Evolutionary conservation across 2,797 vertebrate species (phyloP), one percentile per base, ranked within the genome.

Genomic region (Acanthiza pusilla): DNA sequence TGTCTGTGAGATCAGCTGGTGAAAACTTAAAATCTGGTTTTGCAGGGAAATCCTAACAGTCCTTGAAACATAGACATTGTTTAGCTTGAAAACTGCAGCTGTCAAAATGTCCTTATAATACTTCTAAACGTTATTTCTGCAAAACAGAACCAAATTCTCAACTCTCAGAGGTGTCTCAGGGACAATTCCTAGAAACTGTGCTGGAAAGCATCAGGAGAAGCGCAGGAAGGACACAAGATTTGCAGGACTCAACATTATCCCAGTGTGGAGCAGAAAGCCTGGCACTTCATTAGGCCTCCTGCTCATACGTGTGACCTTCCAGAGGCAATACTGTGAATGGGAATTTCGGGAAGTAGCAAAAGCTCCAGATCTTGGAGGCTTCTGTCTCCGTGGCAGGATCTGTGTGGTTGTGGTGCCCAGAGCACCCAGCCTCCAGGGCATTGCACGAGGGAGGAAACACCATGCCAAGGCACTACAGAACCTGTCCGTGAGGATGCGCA

Each of bases 241-340:
- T 45, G 26, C 27, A 50, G 78, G 32, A 34, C 6, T 70, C 26
- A 43, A 3, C 7, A 1, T 32, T 16, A 43, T 5, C 6, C 27
- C 20, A 7, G 0, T 1, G 38, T 38, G 54, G 13, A 51, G 20
- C 47, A 65, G n/a, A 22, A 83, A 88, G 42, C n/a, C 43, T n/a
- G 12, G 8, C 0, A 0, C 75, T 53, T 66, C 7, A 1, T 26
- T 42, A 1, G 9, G 27, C 19, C 9, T 72, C 8, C 38, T 54
- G 26, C 25, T 54, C 60, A 11, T 25, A 6, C 18, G 5, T 1
- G 5, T 34, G 45, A 40, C 18, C 6, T 71, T 57, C 32, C 26
- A 78, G 61, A 65, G n/a, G 34, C 42, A 55, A 7, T 36, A 26
- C 5, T 34, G n/a, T 7, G 7, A 51, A 47, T 17, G 38, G 17